Base-by-base conservation (phyloP, 2,888 invertebrate species). In the Spialia ferax region DNA sequence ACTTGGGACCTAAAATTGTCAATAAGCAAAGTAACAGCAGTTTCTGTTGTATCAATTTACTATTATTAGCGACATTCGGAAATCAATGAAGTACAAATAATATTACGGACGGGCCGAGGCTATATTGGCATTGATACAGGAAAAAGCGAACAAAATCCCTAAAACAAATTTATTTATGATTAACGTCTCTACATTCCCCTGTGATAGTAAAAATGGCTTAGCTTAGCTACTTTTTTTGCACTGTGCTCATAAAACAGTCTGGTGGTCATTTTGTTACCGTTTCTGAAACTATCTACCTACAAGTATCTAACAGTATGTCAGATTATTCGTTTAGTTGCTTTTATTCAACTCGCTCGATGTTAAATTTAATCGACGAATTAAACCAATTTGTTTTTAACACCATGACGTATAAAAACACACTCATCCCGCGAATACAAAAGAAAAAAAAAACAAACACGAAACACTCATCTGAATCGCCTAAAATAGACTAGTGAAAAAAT, bases 191-290 rank as follows among this genome's bases (percentile, higher is more conserved):
- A 35, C 1, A 35, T 32, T 57, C 60, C 63, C 74, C 18, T 75
- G 60, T 18, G 38, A 65, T 85, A 84, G 79, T 88, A 87, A 88
- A 87, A 86, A 82, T 85, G 80, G 80, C 86, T 86, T 83, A 15
- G 2, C 26, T n/a, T 77, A 81, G 86, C 86, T 83, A 85, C 86
- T 75, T 48, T 74, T 73, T 72, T 72, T 71, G 69, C 54, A 77
- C 77, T 78, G 76, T 77, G 71, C 69, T 26, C 26, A 64, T 71
- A 73, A 71, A 72, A 73, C 78, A 15, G 56, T 6, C 55, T 42
- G 18, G 8, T 48, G 23, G 22, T 15, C 22, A 18, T 52, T 52
- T 23, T 23, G 52, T 48, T 4, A 32, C 22, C 22, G 22, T 23
- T 59, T 59, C 32, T 26, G n/a, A 4, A 59, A 59, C 38, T 23